A percentile compares a stretch with the other conserved stretches of the same genome.
Evolutionary conservation across 2,797 vertebrate genomes (phyloP).

Genomic region (Botia kubotai): DNA sequence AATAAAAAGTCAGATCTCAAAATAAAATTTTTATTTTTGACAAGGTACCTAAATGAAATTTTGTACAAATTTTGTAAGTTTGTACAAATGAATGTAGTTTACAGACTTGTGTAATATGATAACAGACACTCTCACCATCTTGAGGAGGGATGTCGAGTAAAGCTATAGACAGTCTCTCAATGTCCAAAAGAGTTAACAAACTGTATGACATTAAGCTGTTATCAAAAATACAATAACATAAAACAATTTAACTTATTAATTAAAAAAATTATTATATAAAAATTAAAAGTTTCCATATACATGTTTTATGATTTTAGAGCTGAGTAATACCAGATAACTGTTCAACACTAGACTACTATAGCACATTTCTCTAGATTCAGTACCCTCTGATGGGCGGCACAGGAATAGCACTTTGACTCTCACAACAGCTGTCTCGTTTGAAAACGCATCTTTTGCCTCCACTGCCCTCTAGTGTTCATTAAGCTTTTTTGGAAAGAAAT

Average conservation of each 20-base stretch:
- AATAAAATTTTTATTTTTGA: too few relatives aligned
- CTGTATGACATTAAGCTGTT: conserved; percentile 48
- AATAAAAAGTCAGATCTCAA: too few relatives aligned
- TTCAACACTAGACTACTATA: not conserved
- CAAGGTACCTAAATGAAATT: conserved; percentile 39
- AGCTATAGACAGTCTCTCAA: conserved; percentile 69
- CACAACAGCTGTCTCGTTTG: too few relatives aligned
- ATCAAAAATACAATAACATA: too few relatives aligned
- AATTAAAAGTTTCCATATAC: not conserved
- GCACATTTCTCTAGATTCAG: not conserved
- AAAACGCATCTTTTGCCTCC: too few relatives aligned
- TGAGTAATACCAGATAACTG: not conserved
- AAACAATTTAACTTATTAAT: not conserved
- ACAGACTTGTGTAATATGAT: conserved; percentile 64
- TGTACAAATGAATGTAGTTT: conserved; percentile 74
- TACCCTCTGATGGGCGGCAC: not conserved
- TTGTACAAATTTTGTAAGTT: conserved; percentile 70
- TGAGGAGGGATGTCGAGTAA: conserved; percentile 62
- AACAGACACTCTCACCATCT: conserved; percentile 76
- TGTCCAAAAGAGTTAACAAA: conserved; percentile 72
- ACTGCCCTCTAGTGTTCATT: too few relatives aligned
- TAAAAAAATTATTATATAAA: not conserved
- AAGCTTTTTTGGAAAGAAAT: too few relatives aligned
- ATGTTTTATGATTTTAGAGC: not conserved
- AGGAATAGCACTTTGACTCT: not conserved